Evolutionary conservation across 92 coral and sea anemone species (phyloP).

Genomic region (Bergia puertoricense): DNA sequence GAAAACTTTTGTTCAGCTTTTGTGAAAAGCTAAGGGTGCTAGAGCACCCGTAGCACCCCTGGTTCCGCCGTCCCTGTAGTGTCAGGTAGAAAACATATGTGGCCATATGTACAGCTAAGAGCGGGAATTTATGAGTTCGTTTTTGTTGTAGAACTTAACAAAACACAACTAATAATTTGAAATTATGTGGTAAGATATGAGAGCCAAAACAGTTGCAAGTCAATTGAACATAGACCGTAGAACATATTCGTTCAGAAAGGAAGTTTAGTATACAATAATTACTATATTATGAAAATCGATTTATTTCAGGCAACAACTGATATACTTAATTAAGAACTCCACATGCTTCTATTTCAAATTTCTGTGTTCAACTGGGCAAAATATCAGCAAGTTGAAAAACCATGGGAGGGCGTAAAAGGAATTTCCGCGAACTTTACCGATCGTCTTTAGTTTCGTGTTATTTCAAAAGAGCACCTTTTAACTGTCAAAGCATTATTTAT

Average conservation of each 20-base stretch:
- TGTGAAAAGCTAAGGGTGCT: too few relatives aligned
- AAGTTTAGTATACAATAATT: too few relatives aligned
- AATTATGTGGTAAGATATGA: too few relatives aligned
- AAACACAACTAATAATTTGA: too few relatives aligned
- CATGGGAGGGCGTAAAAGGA: slow-evolving; percentile 15
- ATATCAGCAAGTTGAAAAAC: slow-evolving; percentile 9
- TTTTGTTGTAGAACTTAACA: too few relatives aligned
- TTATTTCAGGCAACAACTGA: not conserved
- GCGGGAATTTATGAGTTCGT: not conserved
- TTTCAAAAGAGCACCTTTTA: slow-evolving; percentile 29
- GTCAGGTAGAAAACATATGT: not conserved
- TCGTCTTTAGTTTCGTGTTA: slow-evolving; percentile 17
- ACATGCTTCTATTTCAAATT: slow-evolving; percentile 26
- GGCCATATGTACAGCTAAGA: not conserved
- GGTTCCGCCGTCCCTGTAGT: too few relatives aligned
- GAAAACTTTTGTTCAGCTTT: too few relatives aligned
- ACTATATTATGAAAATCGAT: not conserved
- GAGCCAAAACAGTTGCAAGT: not conserved
- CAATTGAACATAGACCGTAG: not conserved
- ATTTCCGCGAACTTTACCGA: slow-evolving; percentile 23
- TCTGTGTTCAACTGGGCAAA: slow-evolving; percentile 7
- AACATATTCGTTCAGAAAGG: not conserved
- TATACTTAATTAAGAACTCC: slow-evolving; percentile 16
- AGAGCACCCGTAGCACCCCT: too few relatives aligned
- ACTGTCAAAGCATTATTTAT: slow-evolving; percentile 45